Base-by-base conservation (phyloP, 2,888 invertebrate species). In the Synanthedon myopaeformis region DNA sequence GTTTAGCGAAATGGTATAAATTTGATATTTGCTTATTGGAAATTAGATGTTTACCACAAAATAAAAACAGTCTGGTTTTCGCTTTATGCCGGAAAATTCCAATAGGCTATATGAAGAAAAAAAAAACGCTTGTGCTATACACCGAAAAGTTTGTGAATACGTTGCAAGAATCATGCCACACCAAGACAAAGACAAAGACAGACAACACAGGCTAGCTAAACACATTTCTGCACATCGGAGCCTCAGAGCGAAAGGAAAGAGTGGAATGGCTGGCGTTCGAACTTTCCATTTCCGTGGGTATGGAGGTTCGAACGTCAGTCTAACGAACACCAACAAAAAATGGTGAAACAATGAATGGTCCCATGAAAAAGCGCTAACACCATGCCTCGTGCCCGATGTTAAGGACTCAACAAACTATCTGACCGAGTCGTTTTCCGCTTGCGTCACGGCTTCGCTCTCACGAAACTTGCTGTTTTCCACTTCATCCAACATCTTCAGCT, bases 351-450 rank as follows among this genome's bases (percentile, higher is more conserved):
- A 57, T 57, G 59, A 62, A 10, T 35, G 35, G 35, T 61, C 61
- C 62, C 61, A 64, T 61, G 55, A 58, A 54, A 17, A 52, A 11
- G 57, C 57, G 57, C 62, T 59, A 49, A 62, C 62, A 61, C 63
- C 66, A 67, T 66, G 66, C 61, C 54, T 63, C 67, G 67, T 66
- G 67, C 63, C 59, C 57, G 49, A 14, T 45, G 49, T 49, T 49
- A 35, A 19, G 49, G 49, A 49, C 56, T 35, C 35, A 45, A 45
- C 45, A 45, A 45, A 45, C 45, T 45, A 12, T 80, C 85, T 82
- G 80, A 86, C 86, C 87, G 86, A 85, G 67, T 85, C 72, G 53
- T 74, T 70, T 55, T 74, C 73, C 63, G 72, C 69, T 57, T 61
- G 72, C 41, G 65, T 61, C 57, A 81, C 79, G 2, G 72, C 80